Evolutionary conservation across 2,888 invertebrate species (phyloP), one percentile per base, ranked within the genome.

Genomic region (Macrosoma leucophasiata): DNA sequence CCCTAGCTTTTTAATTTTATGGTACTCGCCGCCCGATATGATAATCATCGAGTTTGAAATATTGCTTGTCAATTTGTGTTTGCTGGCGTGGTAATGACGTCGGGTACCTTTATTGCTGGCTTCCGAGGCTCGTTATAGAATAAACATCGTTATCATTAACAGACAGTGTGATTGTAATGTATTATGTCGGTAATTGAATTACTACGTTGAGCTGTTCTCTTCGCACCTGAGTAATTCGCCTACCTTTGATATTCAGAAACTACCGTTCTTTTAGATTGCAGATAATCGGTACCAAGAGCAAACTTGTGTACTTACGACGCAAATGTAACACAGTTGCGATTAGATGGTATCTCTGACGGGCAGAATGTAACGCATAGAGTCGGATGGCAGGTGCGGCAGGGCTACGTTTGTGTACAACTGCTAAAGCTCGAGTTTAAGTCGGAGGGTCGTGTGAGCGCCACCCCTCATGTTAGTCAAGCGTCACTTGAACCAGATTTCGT

Each of bases 41-140:
- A 66, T 71, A 68, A 66, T 68, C 62, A 66, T 66, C 58, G 50
- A 52, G 58, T 60, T 62, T 63, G 67, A 71, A 56, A 69, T 68
- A 68, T 67, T 57, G 55, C 62, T 58, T 64, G 66, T 65, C 70
- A 70, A 71, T 69, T 72, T 66, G 63, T 60, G 59, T 46, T 50
- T 46, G 56, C 49, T 44, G 43, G 56, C 48, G 57, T 48, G 54
- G 47, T 50, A 52, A 55, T 55, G 57, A 58, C 50, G 55, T 44
- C 45, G 37, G 46, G 45, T 45, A 50, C 48, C 44, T 58, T 62
- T 59, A 64, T 62, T 54, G 55, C 54, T 35, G 39, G 55, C 52
- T 62, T 63, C 64, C 63, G 56, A 53, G 46, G 39, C 56, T 56
- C 51, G 53, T 56, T 51, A 53, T 42, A 34, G 36, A 31, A 35